A percentile compares a stretch with the other conserved stretches of the same genome.
These are phyloP conservation scores for Carassius carassius DNA, from an alignment of 2,113 vertebrate species.

Conservation along the genomic window DNA sequence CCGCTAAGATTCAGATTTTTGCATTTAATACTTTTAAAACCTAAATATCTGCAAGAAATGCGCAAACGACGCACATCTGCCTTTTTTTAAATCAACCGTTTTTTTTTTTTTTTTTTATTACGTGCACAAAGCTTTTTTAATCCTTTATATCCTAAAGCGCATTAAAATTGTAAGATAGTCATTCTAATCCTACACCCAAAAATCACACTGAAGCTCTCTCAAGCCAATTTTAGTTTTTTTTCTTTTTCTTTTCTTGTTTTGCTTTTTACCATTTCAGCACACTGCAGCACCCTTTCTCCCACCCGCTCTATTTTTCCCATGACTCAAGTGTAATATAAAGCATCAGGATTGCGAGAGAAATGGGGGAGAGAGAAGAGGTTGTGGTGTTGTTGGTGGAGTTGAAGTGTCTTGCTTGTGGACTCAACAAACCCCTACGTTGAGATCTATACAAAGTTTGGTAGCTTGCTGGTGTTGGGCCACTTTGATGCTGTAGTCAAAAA, in stretches of 20 bases:
- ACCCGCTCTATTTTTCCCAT: slow-evolving; percentile 56
- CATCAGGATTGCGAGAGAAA: slow-evolving; percentile 57
- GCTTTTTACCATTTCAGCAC: slow-evolving; percentile 55
- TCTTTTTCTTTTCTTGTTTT: slow-evolving; percentile 35
- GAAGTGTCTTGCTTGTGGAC: slow-evolving; percentile 63
- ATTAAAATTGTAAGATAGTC: slow-evolving; percentile 74
- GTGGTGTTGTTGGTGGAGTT: slow-evolving; percentile 47
- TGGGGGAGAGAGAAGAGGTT: slow-evolving; percentile 52
- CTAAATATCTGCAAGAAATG: slow-evolving; percentile 77
- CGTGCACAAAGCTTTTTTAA: slow-evolving; percentile 81
- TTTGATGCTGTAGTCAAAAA: slow-evolving; percentile 75
- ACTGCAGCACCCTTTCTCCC: slow-evolving; percentile 67
- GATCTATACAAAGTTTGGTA: slow-evolving; percentile 80
- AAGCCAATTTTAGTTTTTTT: slow-evolving; percentile 45
- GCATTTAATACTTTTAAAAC: slow-evolving; percentile 67
- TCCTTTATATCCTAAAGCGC: slow-evolving; percentile 74
- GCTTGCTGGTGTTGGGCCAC: slow-evolving; percentile 89
- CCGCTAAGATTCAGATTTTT: slow-evolving; percentile 79
- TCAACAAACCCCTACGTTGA: slow-evolving; percentile 58
- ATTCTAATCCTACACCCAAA: slow-evolving; percentile 82
- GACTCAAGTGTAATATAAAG: slow-evolving; percentile 83
- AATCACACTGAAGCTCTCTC: slow-evolving; percentile 71
- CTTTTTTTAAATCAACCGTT: slow-evolving; percentile 37
- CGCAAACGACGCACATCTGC: slow-evolving; percentile 66
- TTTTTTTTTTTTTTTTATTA: slow-evolving; percentile 69